Base-by-base conservation (phyloP, 2,888 invertebrate species). In the Drosophila helvetica region DNA sequence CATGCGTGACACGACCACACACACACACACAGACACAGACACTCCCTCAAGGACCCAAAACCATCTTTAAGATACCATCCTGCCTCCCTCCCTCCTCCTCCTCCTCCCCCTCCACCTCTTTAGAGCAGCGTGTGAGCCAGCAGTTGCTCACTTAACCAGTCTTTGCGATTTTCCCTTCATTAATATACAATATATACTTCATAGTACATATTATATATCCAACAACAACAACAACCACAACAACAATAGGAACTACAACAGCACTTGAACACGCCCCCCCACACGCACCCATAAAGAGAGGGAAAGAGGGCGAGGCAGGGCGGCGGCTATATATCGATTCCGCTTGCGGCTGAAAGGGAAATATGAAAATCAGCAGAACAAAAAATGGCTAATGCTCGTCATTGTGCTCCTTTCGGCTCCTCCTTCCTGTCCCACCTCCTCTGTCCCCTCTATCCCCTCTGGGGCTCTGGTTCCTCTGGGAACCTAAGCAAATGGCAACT, bases 141-240 rank as follows among this genome's bases (percentile, higher is more conserved):
- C 65, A 73, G 70, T 73, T 56, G 70, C 66, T 71, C 65, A 69
- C 79, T 74, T 77, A 74, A 79, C 62, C 74, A 33, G 33, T 12
- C 30, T 30, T 30, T 3, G 2, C 66, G 81, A 72, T 87, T 87
- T 87, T 80, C 68, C 81, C 79, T 87, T 87, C 83, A 87, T 77
- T 87, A 87, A 79, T 77, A 85, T 77, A 68, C 66, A 22, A 43
- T 15, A 22, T 43, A 27, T 27, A n/a, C n/a, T n/a, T n/a, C n/a
- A 27, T 1, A 27, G 48, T 56, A 62, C 55, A 63, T 54, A 69
- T 38, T 38, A 61, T 48, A 74, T 60, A 83, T 74, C 27, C 56
- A 68, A 46, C 68, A 56, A 30, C 56, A 68, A 46, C 68, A 56
- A 55, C 78, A 43, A 38, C 47, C 48, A 54, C 51, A 70, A 43